These are phyloP conservation scores for Menura novaehollandiae DNA, from an alignment of 2,113 vertebrate species.

Conservation along the genomic window DNA sequence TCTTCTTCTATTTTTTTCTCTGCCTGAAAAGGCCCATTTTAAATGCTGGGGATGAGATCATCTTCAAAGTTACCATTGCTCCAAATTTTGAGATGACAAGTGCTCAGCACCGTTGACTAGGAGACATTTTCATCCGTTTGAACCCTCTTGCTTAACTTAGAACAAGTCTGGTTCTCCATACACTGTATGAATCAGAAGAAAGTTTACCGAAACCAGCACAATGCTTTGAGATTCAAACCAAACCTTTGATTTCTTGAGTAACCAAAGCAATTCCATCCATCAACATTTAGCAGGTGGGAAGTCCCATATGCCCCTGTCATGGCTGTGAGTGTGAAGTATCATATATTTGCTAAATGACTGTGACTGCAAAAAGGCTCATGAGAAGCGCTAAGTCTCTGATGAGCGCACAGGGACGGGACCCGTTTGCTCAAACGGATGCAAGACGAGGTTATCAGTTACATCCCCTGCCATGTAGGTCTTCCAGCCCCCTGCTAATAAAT, in stretches of 20 bases:
- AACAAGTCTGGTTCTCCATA: neutral
- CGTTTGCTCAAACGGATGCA: neutral
- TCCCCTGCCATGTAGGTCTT: conserved; percentile 1
- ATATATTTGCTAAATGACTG: conserved; percentile 39
- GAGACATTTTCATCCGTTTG: neutral
- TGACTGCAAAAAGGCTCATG: neutral
- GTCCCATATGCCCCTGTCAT: neutral
- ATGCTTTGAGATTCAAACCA: neutral
- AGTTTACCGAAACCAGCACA: neutral
- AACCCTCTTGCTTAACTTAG: neutral
- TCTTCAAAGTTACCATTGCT: neutral
- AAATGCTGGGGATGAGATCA: neutral
- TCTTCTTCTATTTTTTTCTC: neutral
- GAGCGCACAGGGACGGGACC: neutral
- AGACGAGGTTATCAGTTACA: conserved; percentile 47
- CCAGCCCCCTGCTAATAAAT: conserved; percentile 18
- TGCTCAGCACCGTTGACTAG: neutral
- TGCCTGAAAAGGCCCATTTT: neutral
- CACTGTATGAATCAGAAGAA: neutral
- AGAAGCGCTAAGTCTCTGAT: conserved; percentile 9
- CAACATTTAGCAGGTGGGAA: neutral
- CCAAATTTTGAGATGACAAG: neutral
- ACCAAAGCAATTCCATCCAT: neutral
- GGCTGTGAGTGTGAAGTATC: conserved; percentile 4
- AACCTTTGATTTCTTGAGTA: neutral